Evolutionary conservation across 2,113 vertebrate genomes (phyloP).

Genomic region (Paramisgurnus dabryanus): DNA sequence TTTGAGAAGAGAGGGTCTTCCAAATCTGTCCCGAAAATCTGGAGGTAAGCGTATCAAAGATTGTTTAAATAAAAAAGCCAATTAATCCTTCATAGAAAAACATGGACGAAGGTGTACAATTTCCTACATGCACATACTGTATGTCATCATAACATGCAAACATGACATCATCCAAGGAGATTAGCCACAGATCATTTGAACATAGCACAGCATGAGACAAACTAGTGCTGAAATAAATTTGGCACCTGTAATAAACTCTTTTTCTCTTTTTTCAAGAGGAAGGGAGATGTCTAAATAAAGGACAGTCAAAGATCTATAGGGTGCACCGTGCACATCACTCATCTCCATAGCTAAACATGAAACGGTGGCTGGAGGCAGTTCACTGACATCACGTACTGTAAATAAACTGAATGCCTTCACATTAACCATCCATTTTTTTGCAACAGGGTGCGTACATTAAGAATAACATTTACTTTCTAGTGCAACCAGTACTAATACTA

Average conservation of each 20-base stretch:
- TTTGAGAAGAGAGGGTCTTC: conserved; percentile 51
- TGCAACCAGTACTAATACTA: conserved; percentile 17
- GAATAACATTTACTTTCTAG: not conserved
- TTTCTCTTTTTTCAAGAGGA: conserved; percentile 31
- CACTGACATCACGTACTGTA: conserved; percentile 21
- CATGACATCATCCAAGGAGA: conserved; percentile 79
- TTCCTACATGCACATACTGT: conserved; percentile 84
- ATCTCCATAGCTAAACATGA: conserved; percentile 44
- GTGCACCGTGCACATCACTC: conserved; percentile 41
- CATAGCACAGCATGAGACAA: conserved; percentile 76
- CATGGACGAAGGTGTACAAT: conserved; percentile 74
- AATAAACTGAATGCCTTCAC: not conserved
- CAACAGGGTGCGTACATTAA: not conserved
- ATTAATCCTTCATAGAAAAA: conserved; percentile 86
- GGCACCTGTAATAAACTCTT: conserved; percentile 70
- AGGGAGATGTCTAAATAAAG: conserved; percentile 55
- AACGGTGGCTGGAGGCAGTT: conserved; percentile 38
- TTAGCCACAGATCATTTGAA: conserved; percentile 78
- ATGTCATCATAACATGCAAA: conserved; percentile 91
- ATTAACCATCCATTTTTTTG: conserved; percentile 40
- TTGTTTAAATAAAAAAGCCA: conserved; percentile 80
- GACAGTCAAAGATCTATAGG: conserved; percentile 37
- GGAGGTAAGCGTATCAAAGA: conserved; percentile 76
- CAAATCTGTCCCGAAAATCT: conserved; percentile 44
- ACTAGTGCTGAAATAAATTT: conserved; percentile 75